Evolutionary conservation across 37 sponge, comb jelly and placozoan genomes (phyloP).

Genomic region (Halisarca cf. caerulea): DNA sequence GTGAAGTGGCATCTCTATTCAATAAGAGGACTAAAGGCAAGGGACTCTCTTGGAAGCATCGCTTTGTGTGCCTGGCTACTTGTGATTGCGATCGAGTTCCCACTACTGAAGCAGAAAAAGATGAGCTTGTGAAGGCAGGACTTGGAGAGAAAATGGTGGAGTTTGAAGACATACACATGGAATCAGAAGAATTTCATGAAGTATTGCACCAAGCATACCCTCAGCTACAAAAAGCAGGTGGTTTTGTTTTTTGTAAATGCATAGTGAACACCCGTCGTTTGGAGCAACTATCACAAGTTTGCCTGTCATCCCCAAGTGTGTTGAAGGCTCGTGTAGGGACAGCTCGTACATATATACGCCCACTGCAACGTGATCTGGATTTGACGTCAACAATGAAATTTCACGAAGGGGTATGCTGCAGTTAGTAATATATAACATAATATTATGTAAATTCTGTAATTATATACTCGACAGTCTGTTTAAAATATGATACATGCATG

Average conservation of each 20-base stretch:
- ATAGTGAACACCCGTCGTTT: slow-evolving; percentile 7
- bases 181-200: slow-evolving; percentile 39
- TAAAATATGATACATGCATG: too few species aligned
- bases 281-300: slow-evolving; percentile 27
- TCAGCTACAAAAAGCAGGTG: slow-evolving; percentile 29
- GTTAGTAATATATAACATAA: too few species aligned
- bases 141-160: slow-evolving; percentile 56
- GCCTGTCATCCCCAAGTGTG: slow-evolving; percentile 22
- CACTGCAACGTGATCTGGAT: slow-evolving; percentile 45
- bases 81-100: slow-evolving; percentile 31
- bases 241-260: slow-evolving; percentile 25
- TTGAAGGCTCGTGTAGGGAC: slow-evolving; percentile 44
- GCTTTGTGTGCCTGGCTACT: slow-evolving; percentile 49
- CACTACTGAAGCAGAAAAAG: slow-evolving; percentile 42
- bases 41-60: slow-evolving; percentile 69
- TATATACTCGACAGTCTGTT: too few species aligned
- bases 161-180: slow-evolving; percentile 13
- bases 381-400: neutral
- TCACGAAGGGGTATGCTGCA: slow-evolving; percentile 32
- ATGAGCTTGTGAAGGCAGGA: slow-evolving; percentile 46
- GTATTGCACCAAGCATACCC: slow-evolving; percentile 21
- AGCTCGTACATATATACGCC: slow-evolving; percentile 44
- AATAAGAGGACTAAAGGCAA: too few species aligned
- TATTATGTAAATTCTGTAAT: too few species aligned
- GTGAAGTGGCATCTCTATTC: too few species aligned